Evolutionary conservation across 2,888 invertebrate genomes (phyloP).

Genomic region (Syrista parreyssii): DNA sequence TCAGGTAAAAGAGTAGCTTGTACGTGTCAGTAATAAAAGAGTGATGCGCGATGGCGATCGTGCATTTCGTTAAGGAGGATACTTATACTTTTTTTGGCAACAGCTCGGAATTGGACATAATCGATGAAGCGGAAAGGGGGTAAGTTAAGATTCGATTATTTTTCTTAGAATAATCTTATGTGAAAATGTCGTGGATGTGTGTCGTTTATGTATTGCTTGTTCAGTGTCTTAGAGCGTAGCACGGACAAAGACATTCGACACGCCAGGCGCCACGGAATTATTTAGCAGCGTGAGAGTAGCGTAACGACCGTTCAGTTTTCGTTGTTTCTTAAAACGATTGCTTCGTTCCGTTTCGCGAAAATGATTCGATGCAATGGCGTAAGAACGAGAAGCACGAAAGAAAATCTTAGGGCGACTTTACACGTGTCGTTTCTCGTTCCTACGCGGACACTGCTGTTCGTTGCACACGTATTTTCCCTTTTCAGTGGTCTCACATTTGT

Average conservation of each 20-base stretch:
- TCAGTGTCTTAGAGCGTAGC: neutral
- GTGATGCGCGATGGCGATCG: neutral
- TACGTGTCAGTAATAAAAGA: neutral
- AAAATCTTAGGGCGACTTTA: neutral
- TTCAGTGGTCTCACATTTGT: neutral
- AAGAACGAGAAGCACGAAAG: neutral
- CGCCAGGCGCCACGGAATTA: slow-evolving; percentile 3
- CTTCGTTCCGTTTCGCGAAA: neutral
- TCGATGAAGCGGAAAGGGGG: neutral
- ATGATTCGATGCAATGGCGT: neutral
- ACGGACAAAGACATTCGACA: neutral
- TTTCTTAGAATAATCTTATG: neutral
- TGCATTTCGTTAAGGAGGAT: neutral
- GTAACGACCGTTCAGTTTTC: neutral
- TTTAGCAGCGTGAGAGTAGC: slow-evolving; percentile 5
- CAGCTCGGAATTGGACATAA: neutral
- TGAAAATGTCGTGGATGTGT: neutral
- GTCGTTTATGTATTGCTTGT: neutral
- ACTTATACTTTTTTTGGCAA: neutral
- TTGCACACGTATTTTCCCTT: neutral
- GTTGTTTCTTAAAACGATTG: neutral
- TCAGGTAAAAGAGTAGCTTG: neutral
- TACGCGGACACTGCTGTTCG: neutral
- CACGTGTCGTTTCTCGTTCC: neutral
- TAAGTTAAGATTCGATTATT: neutral